Percentiles rank a stretch among this genome's conserved stretches.
Conservation (phyloP, 2,888 invertebrate species). For the Trachelus troglodyta region DNA sequence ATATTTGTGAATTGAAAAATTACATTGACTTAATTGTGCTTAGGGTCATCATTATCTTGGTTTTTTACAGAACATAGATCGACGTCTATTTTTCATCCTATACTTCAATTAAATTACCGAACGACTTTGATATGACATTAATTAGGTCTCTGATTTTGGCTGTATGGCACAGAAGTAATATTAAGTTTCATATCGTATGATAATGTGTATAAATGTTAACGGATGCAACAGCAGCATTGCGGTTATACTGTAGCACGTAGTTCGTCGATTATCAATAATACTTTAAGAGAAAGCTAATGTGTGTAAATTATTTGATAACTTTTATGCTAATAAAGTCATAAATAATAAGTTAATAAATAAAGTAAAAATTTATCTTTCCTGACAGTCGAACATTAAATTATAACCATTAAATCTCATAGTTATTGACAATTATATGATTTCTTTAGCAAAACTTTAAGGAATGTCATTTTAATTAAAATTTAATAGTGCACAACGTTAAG, state of each 20-base stretch:
- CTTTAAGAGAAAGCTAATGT: not conserved
- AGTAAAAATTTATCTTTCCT: slow-evolving; percentile 42
- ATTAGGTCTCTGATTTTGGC: not conserved
- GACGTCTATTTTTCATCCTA: not conserved
- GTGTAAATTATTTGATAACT: slow-evolving; percentile 42
- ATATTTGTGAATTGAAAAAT: not conserved
- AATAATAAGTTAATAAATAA: not conserved
- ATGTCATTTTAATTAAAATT: not conserved
- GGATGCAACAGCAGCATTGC: not conserved
- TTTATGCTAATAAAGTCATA: slow-evolving; percentile 41
- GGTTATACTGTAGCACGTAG: not conserved
- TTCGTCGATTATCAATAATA: not conserved
- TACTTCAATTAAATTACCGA: not conserved
- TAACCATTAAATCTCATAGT: not conserved
- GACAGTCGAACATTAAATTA: slow-evolving; percentile 9
- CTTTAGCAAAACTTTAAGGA: not conserved
- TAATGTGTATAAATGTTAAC: not conserved
- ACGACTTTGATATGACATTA: not conserved
- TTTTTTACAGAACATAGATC: not conserved
- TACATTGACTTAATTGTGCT: not conserved
- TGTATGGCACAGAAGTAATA: not conserved
- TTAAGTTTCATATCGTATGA: not conserved
- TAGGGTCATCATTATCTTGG: not conserved
- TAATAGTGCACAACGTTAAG: not conserved
- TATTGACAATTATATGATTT: not conserved